Base-by-base conservation (phyloP, 1,140 invertebrate species). In the Hycleus cichorii region DNA sequence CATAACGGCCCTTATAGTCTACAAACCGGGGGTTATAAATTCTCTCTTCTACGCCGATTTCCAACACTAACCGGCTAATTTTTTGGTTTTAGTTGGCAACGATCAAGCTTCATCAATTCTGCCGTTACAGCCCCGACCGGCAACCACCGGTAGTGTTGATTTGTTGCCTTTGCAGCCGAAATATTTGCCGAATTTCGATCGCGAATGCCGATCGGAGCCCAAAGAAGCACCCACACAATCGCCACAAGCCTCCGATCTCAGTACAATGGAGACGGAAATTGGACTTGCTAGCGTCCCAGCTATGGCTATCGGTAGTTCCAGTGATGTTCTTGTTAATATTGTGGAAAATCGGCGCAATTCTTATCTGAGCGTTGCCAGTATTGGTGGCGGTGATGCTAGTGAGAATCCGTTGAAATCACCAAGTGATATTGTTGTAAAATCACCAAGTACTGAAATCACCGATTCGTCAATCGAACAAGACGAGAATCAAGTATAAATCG, bases 151-250 rank as follows among this genome's bases (percentile, higher is more conserved):
- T 49, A 78, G 81, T 65, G 70, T 80, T 58, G 82, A 84, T 68
- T 77, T 81, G 72, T 72, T 86, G 64, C 81, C 82, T 55, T 71
- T 85, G 12, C 84, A 86, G 78, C 78, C 82, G 44, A 82, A 82
- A 68, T 73, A 83, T 60, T 69, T 83, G 59, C 74, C 65, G 42
- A 62, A 67, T n/a, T 72, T 77, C 44, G 57, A 64, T 4, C 52
- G 65, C 9, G 68, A 70, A 57, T 64, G 62, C 12, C 46, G 51
- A 5, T 70, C 69, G 24, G 69, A 72, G 49, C 71, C 69, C 6
- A 46, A 64, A 47, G 68, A 72, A 18, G 10, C 67, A 5, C 25
- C 51, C 26, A 44, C 64, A 18, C 18, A 18, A 8, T 27, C 8
- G 58, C 26, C 9, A 55, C 27, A 51, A 38, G 44, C 6, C 1